Evolutionary conservation across 2,113 vertebrate species (phyloP), one percentile per base, ranked within the genome.

Genomic region (Chinchilla lanigera): DNA sequence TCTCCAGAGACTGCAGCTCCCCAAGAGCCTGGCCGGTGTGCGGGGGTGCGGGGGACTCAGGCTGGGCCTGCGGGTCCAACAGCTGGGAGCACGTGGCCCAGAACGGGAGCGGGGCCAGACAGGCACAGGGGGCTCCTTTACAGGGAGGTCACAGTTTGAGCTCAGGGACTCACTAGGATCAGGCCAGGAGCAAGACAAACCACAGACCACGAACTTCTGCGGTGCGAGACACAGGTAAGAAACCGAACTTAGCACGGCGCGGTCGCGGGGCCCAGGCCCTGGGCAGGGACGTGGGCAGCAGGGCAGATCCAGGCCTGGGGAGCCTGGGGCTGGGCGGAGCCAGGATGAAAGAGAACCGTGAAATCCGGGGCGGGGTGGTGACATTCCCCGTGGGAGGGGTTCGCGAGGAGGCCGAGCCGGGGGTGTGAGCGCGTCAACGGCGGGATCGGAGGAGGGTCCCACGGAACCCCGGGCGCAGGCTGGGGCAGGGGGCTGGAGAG

Each of bases 131-230:
- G 41, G 52, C 17, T 30, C 67, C 52, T 56, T 9, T 1, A n/a
- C 0, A 5, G 20, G 30, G 35, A 56, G 22, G 17, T 12, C 14
- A 2, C 44, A n/a, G 58, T n/a, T 47, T 30, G 65, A 30, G 52
- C 10, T 33, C 28, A 3, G 77, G n/a, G 24, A 30, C 38, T 28
- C 24, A 28, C 84, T 28, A 30, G 9, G 16, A 13, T 52, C 26
- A 54, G 28, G 6, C 10, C 30, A 22, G 26, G 28, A 60, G 33
- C 35, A 30, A 92, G 38, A 44, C 44, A 83, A 82, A 28, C 12
- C 44, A 95, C 44, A 24, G 13, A 12, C 89, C 67, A 67, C 84
- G 94, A 93, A 44, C 50, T 90, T 90, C 85, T 81, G 26, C 67
- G 89, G 84, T 3, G 2, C 12, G 24, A 77, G 41, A 14, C 0